Evolutionary conservation across 2,797 vertebrate species (phyloP).

Genomic region (Novumbra hubbsi): DNA sequence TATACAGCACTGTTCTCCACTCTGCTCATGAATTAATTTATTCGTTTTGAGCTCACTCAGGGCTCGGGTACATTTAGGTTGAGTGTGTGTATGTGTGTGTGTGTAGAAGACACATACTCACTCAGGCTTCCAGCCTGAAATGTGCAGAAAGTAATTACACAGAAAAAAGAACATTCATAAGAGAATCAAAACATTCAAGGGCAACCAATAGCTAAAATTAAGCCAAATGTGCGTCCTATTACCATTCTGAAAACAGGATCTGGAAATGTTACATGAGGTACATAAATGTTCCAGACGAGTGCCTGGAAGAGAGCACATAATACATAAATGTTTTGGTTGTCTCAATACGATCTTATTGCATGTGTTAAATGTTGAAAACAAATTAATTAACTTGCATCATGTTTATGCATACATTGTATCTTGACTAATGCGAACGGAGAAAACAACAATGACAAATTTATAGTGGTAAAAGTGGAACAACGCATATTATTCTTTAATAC

Average conservation of each 20-base stretch:
- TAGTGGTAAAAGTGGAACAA: conserved; percentile 6
- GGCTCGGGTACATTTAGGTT: conserved; percentile 3
- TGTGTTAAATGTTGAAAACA: not conserved
- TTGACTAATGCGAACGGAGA: not conserved
- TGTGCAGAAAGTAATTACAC: conserved; percentile 32
- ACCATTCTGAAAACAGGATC: conserved; percentile 20
- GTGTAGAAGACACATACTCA: conserved; percentile 18
- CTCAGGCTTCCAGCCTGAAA: conserved; percentile 19
- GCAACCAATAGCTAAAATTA: conserved; percentile 19
- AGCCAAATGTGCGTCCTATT: conserved; percentile 29
- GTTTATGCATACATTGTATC: too few relatives aligned
- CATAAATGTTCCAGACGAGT: conserved; percentile 32
- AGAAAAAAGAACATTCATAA: conserved; percentile 21
- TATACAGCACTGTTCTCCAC: not conserved
- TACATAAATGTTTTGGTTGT: not conserved
- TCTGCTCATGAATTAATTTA: conserved; percentile 44
- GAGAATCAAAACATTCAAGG: conserved; percentile 16
- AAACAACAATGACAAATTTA: conserved; percentile 43
- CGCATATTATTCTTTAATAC: not conserved
- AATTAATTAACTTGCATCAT: not conserved
- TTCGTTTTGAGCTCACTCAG: conserved; percentile 11
- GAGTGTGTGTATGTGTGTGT: conserved; percentile 9
- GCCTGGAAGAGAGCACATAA: not conserved
- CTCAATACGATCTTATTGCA: not conserved
- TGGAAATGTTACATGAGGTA: conserved; percentile 28